Evolutionary conservation across 2,797 vertebrate genomes (phyloP), one percentile per base, ranked within the genome.

Genomic region (Sebastes jordani): DNA sequence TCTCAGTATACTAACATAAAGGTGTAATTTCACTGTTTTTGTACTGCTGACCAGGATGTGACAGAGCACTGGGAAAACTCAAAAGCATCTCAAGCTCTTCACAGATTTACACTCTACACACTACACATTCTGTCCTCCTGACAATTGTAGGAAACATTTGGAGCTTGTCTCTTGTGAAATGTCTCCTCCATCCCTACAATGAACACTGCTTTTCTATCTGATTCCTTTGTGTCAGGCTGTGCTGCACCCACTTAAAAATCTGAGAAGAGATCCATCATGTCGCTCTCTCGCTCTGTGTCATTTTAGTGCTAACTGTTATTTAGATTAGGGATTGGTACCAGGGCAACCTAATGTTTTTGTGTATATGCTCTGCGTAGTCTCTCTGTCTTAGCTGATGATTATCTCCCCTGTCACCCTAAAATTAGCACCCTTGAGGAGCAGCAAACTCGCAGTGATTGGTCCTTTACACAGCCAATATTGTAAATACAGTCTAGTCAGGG

Each of bases 271-370:
- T 84, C 70, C 55, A 54, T 84, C 83, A 79, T 82, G 70, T 75
- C 64, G 42, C 74, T 77, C 71, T 22, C 30, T 69, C 62, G 70
- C 62, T 84, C 86, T 90, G 89, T 81, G 78, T 89, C 76, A 82
- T 85, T 87, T 90, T 80, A 83, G 49, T 61, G 30, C 32, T 86
- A 70, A 86, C 74, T 68, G 71, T 70, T 93, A 89, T 93, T 94
- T 94, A 84, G 85, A 93, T 93, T 93, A 89, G 67, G 22, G 80
- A 71, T 68, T 87, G 84, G 87, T 90, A 88, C 88, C 87, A 63
- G 88, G 87, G 84, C 84, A 90, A 90, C 90, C 58, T 87, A 23
- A 75, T 58, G 72, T 88, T 85, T 84, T 78, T 82, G 71, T 89
- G 78, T 76, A 72, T 84, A 78, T 71, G 77, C 56, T 91, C 91